These are phyloP conservation scores for Apis florea DNA, from an alignment of 1,140 invertebrate species.

Conservation along the genomic window DNA sequence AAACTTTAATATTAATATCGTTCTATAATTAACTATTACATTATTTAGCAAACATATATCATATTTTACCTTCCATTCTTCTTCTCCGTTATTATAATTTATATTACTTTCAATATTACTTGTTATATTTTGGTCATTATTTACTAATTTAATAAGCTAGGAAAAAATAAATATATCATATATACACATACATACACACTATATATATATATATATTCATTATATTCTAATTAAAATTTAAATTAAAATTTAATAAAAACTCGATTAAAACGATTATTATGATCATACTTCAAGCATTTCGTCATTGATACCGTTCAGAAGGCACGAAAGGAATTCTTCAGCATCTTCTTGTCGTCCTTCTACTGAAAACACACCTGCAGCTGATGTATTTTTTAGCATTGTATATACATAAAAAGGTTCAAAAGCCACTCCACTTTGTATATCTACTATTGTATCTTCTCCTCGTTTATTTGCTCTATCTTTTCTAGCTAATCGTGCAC, in stretches of 20 bases:
- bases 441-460: constrained; percentile 72
- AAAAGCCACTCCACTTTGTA: constrained; percentile 85
- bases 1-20: constrained; percentile 20
- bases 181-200: background rate
- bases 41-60: background rate
- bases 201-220: constrained; percentile 1
- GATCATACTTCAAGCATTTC: constrained; percentile 92
- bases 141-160: constrained; percentile 86
- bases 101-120: constrained; percentile 69
- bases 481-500: constrained; percentile 79
- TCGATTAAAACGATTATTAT: constrained; percentile 5
- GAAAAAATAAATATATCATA: constrained; percentile 64
- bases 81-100: constrained; percentile 81
- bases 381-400: constrained; percentile 87
- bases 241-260: constrained; percentile 2
- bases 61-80: constrained; percentile 82
- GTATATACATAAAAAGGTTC: constrained; percentile 92
- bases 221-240: background rate
- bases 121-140: constrained; percentile 74
- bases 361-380: constrained; percentile 85
- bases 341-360: constrained; percentile 96
- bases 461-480: constrained; percentile 75
- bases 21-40: background rate
- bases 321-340: constrained; percentile 95
- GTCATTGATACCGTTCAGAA: constrained; percentile 96